Conservation (phyloP, 2,797 vertebrate genomes). For the Sylvia borin region DNA sequence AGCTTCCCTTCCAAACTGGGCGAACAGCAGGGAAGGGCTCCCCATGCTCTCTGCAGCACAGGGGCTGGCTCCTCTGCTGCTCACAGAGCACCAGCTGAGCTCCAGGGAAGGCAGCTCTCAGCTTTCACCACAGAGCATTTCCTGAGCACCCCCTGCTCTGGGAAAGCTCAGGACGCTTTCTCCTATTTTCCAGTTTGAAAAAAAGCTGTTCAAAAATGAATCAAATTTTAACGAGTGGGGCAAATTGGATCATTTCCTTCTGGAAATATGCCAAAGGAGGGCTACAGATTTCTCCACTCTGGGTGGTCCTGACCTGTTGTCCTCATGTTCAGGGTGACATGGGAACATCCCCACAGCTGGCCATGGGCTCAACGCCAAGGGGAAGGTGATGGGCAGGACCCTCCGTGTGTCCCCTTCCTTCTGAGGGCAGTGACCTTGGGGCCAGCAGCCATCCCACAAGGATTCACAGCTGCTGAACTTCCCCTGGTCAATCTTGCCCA, state of each 20-base stretch:
- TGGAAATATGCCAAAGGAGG: background rate
- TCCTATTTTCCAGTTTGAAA: background rate
- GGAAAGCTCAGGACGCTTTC: background rate
- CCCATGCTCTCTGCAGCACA: background rate
- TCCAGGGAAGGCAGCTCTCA: background rate
- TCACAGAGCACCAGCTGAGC: background rate
- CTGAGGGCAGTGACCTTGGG: rapidly evolving
- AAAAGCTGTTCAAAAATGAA: background rate
- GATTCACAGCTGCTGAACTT: background rate
- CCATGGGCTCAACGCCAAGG: rapidly evolving
- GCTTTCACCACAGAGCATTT: background rate
- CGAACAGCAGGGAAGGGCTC: background rate
- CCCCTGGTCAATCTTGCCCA: background rate
- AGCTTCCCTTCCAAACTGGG: background rate
- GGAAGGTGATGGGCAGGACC: background rate
- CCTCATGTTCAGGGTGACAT: background rate
- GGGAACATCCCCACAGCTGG: background rate
- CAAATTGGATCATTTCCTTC: background rate
- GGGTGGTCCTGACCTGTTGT: background rate
- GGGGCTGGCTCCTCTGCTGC: background rate
- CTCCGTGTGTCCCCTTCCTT: background rate
- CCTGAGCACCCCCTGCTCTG: background rate
- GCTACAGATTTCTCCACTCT: background rate
- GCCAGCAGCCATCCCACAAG: background rate
- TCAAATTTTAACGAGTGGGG: background rate